Percentiles rank a stretch among this genome's conserved stretches.
phyloP scores from a whole-genome alignment of 2,888 invertebrate species.

The Watsonalla cultraria region DNA sequence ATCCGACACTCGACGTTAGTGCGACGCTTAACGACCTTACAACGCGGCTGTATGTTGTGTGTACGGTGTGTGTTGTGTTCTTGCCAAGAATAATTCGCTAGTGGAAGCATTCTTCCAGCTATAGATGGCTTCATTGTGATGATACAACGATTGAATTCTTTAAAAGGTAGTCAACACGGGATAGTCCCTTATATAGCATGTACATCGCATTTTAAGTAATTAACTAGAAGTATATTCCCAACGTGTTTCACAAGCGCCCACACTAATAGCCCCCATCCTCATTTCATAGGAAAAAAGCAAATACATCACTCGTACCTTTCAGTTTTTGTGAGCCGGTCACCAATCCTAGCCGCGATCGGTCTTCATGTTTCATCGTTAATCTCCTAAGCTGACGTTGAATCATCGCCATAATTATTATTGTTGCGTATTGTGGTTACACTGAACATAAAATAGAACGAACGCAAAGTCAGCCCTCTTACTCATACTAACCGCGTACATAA shows the following conservation, averaged over 20 bases:
- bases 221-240: background rate
- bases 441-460: too few species aligned
- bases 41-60: too few species aligned
- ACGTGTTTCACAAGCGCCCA: background rate
- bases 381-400: constrained; percentile 23
- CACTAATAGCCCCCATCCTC: background rate
- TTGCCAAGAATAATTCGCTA: too few species aligned
- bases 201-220: background rate
- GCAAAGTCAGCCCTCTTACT: too few species aligned
- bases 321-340: constrained; percentile 1
- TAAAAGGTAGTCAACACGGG: too few species aligned
- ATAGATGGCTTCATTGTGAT: background rate
- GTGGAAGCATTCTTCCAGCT: too few species aligned
- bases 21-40: too few species aligned
- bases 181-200: too few species aligned
- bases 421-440: background rate
- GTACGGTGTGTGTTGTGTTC: too few species aligned
- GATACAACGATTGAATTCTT: too few species aligned
- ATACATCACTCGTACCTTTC: background rate
- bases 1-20: too few species aligned
- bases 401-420: constrained; percentile 24
- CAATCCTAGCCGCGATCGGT: constrained; percentile 22
- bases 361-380: constrained; percentile 28
- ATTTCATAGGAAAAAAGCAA: background rate
- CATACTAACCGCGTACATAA: too few species aligned